Percentiles rank a stretch among this genome's conserved stretches.
phyloP scores from a whole-genome alignment of 2,888 invertebrate species.

The Automeris io region DNA sequence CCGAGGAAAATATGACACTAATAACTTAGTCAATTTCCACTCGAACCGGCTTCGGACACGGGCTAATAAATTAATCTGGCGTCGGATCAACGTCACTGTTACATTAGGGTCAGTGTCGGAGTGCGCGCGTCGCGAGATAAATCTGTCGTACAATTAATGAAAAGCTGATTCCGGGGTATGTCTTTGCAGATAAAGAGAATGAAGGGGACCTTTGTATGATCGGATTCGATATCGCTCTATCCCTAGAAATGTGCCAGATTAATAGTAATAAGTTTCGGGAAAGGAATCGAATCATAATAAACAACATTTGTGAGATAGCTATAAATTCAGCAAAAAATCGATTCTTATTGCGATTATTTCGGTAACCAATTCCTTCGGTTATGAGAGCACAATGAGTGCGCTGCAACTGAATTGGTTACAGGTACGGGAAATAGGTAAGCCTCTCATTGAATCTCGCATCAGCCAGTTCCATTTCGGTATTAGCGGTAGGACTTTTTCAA shows the following conservation, averaged over 20 bases:
- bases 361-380: no score
- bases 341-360: no score
- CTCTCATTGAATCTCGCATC: no score
- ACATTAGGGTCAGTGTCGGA: conserved; percentile 47
- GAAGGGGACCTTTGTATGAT: conserved; percentile 37
- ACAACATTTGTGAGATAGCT: no score
- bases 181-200: conserved; percentile 44
- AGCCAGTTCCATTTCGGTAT: no score
- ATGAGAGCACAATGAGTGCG: no score
- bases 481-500: no score
- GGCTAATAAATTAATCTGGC: conserved; percentile 64
- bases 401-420: no score
- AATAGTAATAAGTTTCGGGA: conserved; percentile 39
- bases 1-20: conserved; percentile 53
- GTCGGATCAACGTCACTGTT: conserved; percentile 59
- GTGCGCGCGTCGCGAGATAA: conserved; percentile 42
- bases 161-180: conserved; percentile 58
- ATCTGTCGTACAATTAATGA: conserved; percentile 61
- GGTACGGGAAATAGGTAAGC: no score
- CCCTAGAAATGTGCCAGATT: conserved; percentile 35
- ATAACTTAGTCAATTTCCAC: conserved; percentile 54
- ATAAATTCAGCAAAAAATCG: no score
- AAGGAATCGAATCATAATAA: no score
- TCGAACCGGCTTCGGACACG: conserved; percentile 26
- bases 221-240: conserved; percentile 43